These are phyloP conservation scores for Fragum fragum DNA, from an alignment of 2,888 invertebrate species.

Conservation along the genomic window DNA sequence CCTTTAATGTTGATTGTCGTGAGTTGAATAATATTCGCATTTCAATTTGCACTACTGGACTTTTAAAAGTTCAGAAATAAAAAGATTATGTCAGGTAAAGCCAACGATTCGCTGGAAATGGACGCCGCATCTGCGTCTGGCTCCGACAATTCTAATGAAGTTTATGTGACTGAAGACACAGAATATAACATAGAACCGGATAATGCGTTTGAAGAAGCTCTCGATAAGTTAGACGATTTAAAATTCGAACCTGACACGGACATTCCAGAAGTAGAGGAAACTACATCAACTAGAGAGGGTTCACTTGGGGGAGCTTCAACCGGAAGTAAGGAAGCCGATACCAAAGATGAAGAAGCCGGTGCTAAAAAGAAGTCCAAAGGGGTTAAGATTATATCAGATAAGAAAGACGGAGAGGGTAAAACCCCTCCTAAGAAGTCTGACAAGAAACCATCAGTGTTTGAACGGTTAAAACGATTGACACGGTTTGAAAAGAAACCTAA, in stretches of 20 bases:
- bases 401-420: constrained; percentile 54
- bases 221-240: constrained; percentile 68
- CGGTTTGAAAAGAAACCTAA: constrained; percentile 75
- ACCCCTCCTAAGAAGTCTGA: constrained; percentile 34
- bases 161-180: constrained; percentile 56
- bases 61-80: neutral
- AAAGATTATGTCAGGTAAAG: neutral
- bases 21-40: neutral
- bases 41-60: neutral
- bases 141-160: constrained; percentile 47
- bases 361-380: constrained; percentile 42
- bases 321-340: constrained; percentile 6
- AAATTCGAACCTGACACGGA: constrained; percentile 66
- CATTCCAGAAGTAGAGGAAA: constrained; percentile 62
- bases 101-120: constrained; percentile 31
- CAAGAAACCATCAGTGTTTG: constrained; percentile 70
- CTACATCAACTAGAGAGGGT: constrained; percentile 58
- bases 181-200: constrained; percentile 52
- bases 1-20: neutral
- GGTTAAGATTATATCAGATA: constrained; percentile 39
- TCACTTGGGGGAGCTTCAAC: constrained; percentile 48
- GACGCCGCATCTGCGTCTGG: constrained; percentile 60
- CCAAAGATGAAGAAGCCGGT: constrained; percentile 31
- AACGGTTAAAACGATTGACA: constrained; percentile 73
- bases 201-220: constrained; percentile 65